Evolutionary conservation across 2,797 vertebrate species (phyloP).

Genomic region (Cichlasoma orientale): DNA sequence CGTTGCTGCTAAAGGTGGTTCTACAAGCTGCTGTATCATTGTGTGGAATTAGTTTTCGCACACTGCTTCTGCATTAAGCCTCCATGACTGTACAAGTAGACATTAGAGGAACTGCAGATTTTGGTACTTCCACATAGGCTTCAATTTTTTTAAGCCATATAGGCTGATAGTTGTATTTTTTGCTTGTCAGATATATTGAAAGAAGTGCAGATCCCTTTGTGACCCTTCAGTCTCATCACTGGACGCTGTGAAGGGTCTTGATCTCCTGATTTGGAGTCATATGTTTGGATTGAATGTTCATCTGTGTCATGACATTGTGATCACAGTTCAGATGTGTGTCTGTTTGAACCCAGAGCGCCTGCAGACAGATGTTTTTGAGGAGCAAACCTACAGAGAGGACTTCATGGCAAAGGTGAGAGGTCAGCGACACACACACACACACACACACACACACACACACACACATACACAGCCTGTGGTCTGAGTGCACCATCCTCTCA

Average conservation of each 20-base stretch:
- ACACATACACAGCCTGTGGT: not conserved
- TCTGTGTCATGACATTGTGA: not conserved
- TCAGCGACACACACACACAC: not conserved
- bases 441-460: conserved; percentile 7
- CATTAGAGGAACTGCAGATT: not conserved
- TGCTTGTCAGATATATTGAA: too few relatives aligned
- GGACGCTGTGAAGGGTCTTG: not conserved
- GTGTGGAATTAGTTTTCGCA: not conserved
- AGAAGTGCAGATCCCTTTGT: not conserved
- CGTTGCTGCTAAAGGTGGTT: too few relatives aligned
- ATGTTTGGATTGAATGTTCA: not conserved
- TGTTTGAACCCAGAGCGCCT: conserved; percentile 74
- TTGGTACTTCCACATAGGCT: not conserved
- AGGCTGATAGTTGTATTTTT: too few relatives aligned
- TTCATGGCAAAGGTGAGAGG: conserved; percentile 74
- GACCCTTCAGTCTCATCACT: not conserved
- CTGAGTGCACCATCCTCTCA: not conserved
- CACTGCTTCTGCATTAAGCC: not conserved
- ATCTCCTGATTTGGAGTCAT: not conserved
- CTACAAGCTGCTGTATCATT: too few relatives aligned
- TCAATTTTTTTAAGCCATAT: too few relatives aligned
- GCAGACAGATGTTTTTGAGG: conserved; percentile 75
- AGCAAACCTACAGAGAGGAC: conserved; percentile 58
- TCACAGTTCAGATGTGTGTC: conserved; percentile 1
- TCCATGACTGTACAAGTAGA: not conserved